A percentile compares a stretch with the other conserved stretches of the same genome.
Evolutionary conservation across 1,140 invertebrate genomes (phyloP).

Genomic region (Globodera rostochiensis): DNA sequence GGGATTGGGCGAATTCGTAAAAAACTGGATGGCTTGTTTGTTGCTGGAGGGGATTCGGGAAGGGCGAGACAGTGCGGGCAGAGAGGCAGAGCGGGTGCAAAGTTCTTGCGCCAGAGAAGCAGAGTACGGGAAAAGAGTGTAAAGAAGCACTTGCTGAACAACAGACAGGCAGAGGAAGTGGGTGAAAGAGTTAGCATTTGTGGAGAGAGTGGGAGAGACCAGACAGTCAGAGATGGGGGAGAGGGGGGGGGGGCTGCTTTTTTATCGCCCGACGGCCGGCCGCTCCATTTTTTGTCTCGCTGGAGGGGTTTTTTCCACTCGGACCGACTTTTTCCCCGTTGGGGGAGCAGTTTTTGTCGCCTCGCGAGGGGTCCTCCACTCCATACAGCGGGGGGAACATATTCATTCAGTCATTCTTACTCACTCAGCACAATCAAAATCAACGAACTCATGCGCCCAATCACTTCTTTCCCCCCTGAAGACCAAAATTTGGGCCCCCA

Average conservation of each 20-base stretch:
- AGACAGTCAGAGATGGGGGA: not conserved
- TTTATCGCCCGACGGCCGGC: not conserved
- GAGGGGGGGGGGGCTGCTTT: not conserved
- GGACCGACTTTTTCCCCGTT: not conserved
- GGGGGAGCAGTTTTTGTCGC: not conserved
- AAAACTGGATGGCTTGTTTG: not conserved
- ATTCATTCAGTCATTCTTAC: not conserved
- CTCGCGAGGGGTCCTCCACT: not conserved
- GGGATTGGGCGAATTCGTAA: conserved; percentile 4
- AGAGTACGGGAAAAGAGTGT: not conserved
- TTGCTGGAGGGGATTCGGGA: not conserved
- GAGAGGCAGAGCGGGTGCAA: not conserved
- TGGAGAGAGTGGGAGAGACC: not conserved
- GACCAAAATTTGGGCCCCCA: not conserved
- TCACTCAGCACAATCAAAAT: not conserved
- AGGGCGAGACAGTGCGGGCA: not conserved
- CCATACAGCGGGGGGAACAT: not conserved
- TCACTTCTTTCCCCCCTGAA: not conserved
- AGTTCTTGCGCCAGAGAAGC: not conserved
- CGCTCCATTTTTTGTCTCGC: not conserved
- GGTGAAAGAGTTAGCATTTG: not conserved
- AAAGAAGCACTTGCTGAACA: not conserved
- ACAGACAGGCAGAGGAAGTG: not conserved
- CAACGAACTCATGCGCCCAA: not conserved
- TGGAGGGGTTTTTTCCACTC: not conserved